phyloP scores from a whole-genome alignment of 2,888 invertebrate genomes.

The Creontiades dilutus region DNA sequence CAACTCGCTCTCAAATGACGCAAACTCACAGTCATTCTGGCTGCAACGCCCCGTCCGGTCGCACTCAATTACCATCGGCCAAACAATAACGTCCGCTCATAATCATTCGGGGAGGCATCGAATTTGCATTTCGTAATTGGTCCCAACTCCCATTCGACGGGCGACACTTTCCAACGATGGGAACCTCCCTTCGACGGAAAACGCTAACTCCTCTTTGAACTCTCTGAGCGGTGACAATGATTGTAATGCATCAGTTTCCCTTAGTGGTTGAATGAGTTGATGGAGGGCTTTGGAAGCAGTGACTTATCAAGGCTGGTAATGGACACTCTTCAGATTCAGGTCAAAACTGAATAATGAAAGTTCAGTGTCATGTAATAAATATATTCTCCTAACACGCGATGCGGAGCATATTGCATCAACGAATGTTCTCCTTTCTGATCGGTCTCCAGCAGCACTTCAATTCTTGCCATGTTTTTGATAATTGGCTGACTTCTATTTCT shows the following conservation, averaged over 20 bases:
- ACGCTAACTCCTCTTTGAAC: not conserved
- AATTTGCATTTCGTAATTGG: conserved; percentile 39
- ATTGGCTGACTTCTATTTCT: too few species aligned
- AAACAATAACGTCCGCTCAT: conserved; percentile 32
- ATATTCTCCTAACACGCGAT: too few species aligned
- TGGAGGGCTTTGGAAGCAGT: too few species aligned
- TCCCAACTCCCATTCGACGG: conserved; percentile 5
- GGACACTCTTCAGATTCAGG: too few species aligned
- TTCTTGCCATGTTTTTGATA: too few species aligned
- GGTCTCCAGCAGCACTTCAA: too few species aligned
- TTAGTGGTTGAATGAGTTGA: not conserved
- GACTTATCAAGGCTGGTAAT: too few species aligned
- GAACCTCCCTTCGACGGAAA: not conserved
- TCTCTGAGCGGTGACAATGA: not conserved
- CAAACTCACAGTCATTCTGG: conserved; percentile 16
- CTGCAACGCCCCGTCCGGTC: not conserved
- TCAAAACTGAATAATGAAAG: too few species aligned
- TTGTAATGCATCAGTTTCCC: conserved; percentile 3
- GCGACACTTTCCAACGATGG: not conserved
- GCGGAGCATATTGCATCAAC: too few species aligned
- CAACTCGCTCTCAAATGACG: not conserved
- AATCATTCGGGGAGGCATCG: conserved; percentile 1
- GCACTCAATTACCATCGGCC: conserved; percentile 6
- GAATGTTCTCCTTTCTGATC: too few species aligned
- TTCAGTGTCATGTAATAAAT: too few species aligned